Base-by-base conservation (phyloP, 2,113 vertebrate genomes). In the Ptilorrhoa leucosticta region DNA sequence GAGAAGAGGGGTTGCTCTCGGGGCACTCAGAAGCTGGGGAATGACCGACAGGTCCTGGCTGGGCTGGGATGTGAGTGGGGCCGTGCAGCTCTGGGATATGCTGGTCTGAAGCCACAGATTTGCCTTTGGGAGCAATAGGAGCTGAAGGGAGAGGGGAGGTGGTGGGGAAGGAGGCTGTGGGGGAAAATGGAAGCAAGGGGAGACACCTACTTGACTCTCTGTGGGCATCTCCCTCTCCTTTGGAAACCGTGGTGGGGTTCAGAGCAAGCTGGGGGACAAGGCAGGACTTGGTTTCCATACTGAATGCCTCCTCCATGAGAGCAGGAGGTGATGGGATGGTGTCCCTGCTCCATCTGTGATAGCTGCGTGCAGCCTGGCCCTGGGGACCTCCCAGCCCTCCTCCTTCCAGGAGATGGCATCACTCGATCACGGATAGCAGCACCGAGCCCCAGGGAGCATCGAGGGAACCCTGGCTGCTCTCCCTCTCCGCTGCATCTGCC, bases 401-500 rank as follows among this genome's bases (percentile, higher is more conserved):
- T 72, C 56, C 94, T 75, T 96, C 96, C 96, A 97, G 96, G 95
- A 97, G 96, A 71, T 97, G 96, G 96, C 96, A 97, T 95, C 96
- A 89, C 83, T 96, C 11, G 77, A 93, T 96, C 95, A 91, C 7
- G 1, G 83, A 95, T 87, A 84, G 77, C 83, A 75, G 83, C 33
- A 8, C 54, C 0, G 5, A 64, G 71, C 68, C 87, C 77, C 48
- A 21, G 76, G 82, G 82, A 84, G 42, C 2, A 6, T 1, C 1
- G 0, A 40, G 65, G 51, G 40, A 86, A 31, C 45, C 44, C 31
- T 68, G 63, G 3, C 39, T 4, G 8, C 44, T 69, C 27, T 39
- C 28, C 23, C 15, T 50, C 39, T 69, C 22, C 0, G 0, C 68
- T 33, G 23, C 8, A 9, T n/a, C 82, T 3, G 3, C 61, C 40